Evolutionary conservation across 1,140 invertebrate species (phyloP).

Genomic region (Drosophila nikananu): DNA sequence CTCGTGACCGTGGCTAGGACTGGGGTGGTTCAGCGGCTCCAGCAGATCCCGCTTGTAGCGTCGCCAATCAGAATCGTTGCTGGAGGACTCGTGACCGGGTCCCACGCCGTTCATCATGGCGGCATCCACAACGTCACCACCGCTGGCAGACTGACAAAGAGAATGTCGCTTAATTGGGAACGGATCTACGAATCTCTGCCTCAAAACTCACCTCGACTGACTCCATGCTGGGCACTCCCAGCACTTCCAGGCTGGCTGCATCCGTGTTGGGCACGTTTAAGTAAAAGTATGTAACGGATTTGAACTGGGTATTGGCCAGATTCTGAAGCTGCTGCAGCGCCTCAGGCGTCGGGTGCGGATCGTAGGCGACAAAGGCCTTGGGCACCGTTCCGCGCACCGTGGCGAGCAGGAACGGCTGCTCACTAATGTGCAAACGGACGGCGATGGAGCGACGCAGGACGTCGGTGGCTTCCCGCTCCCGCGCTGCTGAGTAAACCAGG

Average conservation of each 20-base stretch:
- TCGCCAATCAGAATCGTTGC: conserved; percentile 65
- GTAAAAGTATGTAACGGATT: conserved; percentile 87
- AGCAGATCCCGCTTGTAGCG: conserved; percentile 63
- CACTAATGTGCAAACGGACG: conserved; percentile 71
- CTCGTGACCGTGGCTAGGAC: conserved; percentile 85
- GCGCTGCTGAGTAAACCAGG: conserved; percentile 87
- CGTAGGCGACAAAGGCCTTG: conserved; percentile 75
- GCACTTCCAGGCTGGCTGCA: conserved; percentile 86
- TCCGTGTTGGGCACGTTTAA: conserved; percentile 88
- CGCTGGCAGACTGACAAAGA: conserved; percentile 19
- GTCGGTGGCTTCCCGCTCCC: conserved; percentile 86
- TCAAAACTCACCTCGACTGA: conserved; percentile 34
- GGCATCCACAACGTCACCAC: conserved; percentile 79
- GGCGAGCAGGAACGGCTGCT: conserved; percentile 72
- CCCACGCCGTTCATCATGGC: conserved; percentile 73
- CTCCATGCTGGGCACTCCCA: conserved; percentile 87
- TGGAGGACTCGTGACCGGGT: conserved; percentile 12
- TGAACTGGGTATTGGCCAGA: conserved; percentile 71
- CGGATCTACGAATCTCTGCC: neutral
- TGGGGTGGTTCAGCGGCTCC: conserved; percentile 51
- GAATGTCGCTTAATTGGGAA: neutral
- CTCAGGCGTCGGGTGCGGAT: conserved; percentile 63
- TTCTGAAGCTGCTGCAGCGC: conserved; percentile 69
- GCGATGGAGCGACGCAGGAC: conserved; percentile 88
- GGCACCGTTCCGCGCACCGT: conserved; percentile 76